A percentile compares a stretch with the other conserved stretches of the same genome.
Conservation (phyloP, 2,113 vertebrate species). For the Heptranchias perlo region DNA sequence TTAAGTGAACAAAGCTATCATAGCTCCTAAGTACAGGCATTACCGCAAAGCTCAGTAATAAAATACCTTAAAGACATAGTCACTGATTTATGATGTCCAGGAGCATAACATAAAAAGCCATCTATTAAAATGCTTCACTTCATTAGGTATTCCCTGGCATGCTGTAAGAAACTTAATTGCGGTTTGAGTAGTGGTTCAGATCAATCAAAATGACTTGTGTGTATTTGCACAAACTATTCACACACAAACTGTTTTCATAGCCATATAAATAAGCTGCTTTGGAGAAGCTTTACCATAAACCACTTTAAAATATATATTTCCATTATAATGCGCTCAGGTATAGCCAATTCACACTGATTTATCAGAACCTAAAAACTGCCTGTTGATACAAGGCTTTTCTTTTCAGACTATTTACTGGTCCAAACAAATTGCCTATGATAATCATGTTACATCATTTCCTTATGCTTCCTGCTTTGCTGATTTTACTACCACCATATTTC, state of each 20-base stretch:
- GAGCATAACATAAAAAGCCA: background rate
- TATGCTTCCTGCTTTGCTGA: background rate
- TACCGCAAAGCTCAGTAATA: background rate
- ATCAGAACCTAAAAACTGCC: background rate
- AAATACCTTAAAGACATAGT: background rate
- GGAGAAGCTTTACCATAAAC: background rate
- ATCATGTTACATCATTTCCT: background rate
- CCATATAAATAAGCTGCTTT: background rate
- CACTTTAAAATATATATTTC: constrained; percentile 23
- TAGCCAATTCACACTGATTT: background rate
- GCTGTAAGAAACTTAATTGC: background rate
- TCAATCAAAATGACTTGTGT: background rate
- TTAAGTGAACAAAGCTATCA: background rate
- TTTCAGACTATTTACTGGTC: background rate
- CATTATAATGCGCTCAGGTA: background rate
- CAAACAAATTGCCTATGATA: background rate
- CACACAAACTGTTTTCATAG: background rate
- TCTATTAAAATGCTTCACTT: background rate
- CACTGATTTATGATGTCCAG: background rate
- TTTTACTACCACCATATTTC: background rate
- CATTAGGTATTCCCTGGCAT: background rate
- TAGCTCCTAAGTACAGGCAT: background rate
- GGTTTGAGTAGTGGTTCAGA: background rate
- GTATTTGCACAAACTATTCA: background rate
- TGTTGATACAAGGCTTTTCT: background rate